Base-by-base conservation (phyloP, 2,888 invertebrate species). In the Watsonalla binaria region DNA sequence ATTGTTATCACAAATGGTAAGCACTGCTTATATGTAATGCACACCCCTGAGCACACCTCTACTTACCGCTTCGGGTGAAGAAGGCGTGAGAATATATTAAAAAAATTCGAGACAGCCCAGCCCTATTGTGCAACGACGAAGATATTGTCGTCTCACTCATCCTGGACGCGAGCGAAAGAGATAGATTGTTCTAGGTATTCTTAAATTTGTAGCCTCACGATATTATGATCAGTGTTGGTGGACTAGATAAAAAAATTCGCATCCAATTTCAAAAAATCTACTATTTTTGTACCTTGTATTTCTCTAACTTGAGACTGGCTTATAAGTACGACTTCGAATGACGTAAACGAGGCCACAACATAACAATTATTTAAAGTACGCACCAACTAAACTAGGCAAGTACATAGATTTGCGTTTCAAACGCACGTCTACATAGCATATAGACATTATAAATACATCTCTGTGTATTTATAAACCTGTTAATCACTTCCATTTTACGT, bases 401-500 rank as follows among this genome's bases (percentile, higher is more conserved):
- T 42, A 11, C 11, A 14, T 7, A n/a, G n/a, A 11, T 13, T 48
- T 8, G 24, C 49, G 49, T 49, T 49, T 49, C 9, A 37, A 35
- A 49, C 49, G 35, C 48, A 13, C 48, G 6, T 35, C 35, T 39
- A 37, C 15, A 8, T 11, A 5, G 15, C 48, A 14, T 15, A 49
- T 37, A 15, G 14, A 13, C 49, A 49, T 6, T 57, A 62, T 60
- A 60, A 60, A 56, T 59, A 60, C 64, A 62, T 70, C 64, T 66
- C 65, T 69, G 69, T 56, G 33, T 67, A 65, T 42, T 42, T 49
- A 49, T 37, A 14, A 37, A 49, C 6, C 6, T 60, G 66, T 71
- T 73, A 71, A 71, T 72, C 73, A 75, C 72, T 70, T 77, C 76
- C 70, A 71, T 72, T 72, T 72, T 78, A 76, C 65, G 72, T 80